Evolutionary conservation across 2,797 vertebrate genomes (phyloP).

Genomic region (Yasuhikotakia modesta): DNA sequence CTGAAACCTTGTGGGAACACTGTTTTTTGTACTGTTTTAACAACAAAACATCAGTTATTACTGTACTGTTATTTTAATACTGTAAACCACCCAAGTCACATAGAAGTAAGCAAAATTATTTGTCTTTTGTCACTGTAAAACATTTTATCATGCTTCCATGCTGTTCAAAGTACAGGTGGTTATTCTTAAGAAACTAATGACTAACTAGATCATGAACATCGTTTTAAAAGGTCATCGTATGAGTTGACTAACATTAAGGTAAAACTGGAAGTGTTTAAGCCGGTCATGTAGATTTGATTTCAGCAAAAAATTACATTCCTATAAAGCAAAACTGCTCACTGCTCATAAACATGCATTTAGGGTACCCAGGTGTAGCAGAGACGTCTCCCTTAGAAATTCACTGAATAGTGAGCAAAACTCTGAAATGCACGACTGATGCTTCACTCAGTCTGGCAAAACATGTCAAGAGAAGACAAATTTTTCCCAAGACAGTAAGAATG

Average conservation of each 20-base stretch:
- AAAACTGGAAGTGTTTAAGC: neutral
- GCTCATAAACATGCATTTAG: neutral
- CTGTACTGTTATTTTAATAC: neutral
- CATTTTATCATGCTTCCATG: conserved; percentile 39
- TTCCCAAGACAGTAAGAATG: conserved; percentile 21
- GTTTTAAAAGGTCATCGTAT: conserved; percentile 22
- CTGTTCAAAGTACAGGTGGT: conserved; percentile 66
- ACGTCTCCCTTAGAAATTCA: neutral
- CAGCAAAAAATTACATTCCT: neutral
- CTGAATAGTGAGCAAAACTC: too few species aligned
- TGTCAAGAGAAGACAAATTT: conserved; percentile 12
- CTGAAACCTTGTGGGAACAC: conserved; percentile 22
- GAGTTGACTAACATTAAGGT: neutral
- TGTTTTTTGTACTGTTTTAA: conserved; percentile 45
- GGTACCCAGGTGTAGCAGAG: neutral
- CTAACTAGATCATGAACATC: conserved; percentile 59
- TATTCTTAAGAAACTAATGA: conserved; percentile 61
- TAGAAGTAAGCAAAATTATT: neutral
- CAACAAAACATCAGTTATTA: conserved; percentile 29
- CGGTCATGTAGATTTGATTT: neutral
- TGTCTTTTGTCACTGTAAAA: neutral
- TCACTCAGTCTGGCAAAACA: conserved; percentile 18
- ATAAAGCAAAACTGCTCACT: conserved; percentile 21
- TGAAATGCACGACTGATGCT: too few species aligned
- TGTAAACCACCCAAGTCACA: neutral